Evolutionary conservation across 2,797 vertebrate species (phyloP), one percentile per base, ranked within the genome.

Genomic region (Botia almorhae): DNA sequence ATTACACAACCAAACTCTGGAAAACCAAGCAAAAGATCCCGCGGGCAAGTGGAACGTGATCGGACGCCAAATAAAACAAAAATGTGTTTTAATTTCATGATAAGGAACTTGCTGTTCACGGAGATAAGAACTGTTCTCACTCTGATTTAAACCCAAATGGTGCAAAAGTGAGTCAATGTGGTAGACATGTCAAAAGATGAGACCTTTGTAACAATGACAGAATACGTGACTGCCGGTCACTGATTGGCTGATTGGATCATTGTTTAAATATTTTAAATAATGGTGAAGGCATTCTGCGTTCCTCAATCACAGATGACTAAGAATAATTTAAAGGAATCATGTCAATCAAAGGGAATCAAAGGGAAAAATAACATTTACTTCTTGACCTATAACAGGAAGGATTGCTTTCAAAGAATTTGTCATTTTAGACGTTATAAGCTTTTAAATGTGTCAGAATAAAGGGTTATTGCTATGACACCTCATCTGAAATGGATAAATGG

Each of bases 51-150:
- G 65, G 36, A 76, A n/a, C 39, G 23, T 64, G 63, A 33, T 21
- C 2, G n/a, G 43, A 61, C n/a, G 69, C 80, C 83, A 83, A 83
- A 56, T 72, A 81, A 81, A 87, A 85, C 74, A 81, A 58, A n/a
- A 71, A 53, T 75, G 36, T 83, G 74, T 81, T 82, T 75, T 61
- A 56, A 19, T 78, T 73, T 80, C 16, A 53, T 1, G 50, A 80
- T 72, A 53, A 73, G 65, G 58, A 83, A 81, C 58, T 26, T 74
- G 53, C 58, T 81, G 81, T 36, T 56, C 21, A 48, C 29, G 36
- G n/a, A 73, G 68, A 81, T 80, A 80, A 72, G 61, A 76, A 23
- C 33, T 76, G 81, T 82, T 81, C 43, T 67, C 4, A n/a, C 43
- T 60, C 53, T 56, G 26, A 23, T 65, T 78, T 82, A n/a, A 76